Percentiles rank a stretch among this genome's conserved stretches.
Conservation (phyloP, 2,797 vertebrate species). For the Sphaeramia orbicularis region DNA sequence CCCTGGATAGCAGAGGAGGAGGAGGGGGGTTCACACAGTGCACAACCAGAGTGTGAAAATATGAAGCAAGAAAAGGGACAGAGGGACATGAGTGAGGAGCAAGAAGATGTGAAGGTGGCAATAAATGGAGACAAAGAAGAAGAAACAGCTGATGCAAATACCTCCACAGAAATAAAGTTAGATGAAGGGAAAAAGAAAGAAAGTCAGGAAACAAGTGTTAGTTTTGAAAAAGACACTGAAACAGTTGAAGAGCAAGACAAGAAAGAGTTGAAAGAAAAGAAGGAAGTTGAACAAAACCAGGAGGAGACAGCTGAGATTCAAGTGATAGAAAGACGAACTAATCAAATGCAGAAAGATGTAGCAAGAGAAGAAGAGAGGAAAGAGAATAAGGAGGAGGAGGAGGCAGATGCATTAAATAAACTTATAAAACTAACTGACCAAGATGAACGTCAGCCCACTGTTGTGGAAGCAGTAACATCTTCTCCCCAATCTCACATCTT, state of each 20-base stretch:
- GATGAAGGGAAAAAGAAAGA: slow-evolving; percentile 34
- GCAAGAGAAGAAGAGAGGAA: slow-evolving; percentile 15
- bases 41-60: slow-evolving; percentile 5
- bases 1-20: slow-evolving; percentile 43
- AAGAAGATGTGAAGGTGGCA: slow-evolving; percentile 17
- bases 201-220: slow-evolving; percentile 1
- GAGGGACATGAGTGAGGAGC: slow-evolving; percentile 15
- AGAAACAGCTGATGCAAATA: slow-evolving; percentile 18
- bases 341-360: slow-evolving; percentile 16
- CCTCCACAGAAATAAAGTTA: slow-evolving; percentile 29
- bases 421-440: slow-evolving; percentile 4
- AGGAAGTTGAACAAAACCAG: slow-evolving; percentile 4
- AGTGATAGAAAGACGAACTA: background rate
- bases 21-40: slow-evolving; percentile 15
- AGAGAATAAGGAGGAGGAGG: slow-evolving; percentile 21
- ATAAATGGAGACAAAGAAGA: slow-evolving; percentile 32
- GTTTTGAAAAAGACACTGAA: slow-evolving; percentile 20
- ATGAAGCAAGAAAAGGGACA: slow-evolving; percentile 7
- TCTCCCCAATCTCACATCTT: background rate
- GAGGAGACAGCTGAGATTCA: slow-evolving; percentile 6
- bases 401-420: slow-evolving; percentile 14
- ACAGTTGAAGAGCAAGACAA: slow-evolving; percentile 8
- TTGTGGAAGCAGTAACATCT: slow-evolving; percentile 16
- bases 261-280: slow-evolving; percentile 13
- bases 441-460: background rate